These are phyloP conservation scores for Tachyglossus aculeatus DNA, from an alignment of 2,797 vertebrate species.

Conservation along the genomic window DNA sequence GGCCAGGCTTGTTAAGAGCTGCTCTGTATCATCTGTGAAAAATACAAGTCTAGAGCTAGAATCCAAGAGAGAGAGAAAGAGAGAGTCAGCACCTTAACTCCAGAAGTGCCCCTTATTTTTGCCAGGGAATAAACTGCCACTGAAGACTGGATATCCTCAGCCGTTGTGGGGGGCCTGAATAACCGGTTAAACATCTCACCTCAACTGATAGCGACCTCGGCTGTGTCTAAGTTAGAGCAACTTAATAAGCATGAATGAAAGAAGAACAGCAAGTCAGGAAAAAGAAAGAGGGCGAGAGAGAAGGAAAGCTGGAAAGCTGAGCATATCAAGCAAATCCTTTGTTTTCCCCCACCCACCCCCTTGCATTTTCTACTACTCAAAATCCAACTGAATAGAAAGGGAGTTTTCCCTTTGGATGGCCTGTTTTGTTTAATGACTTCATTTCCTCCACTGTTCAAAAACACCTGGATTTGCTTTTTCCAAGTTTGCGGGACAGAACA, in stretches of 20 bases:
- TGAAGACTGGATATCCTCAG: constrained; percentile 33
- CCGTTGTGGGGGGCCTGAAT: constrained; percentile 7
- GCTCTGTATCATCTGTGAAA: constrained; percentile 43
- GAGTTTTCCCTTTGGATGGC: not conserved
- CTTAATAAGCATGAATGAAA: not conserved
- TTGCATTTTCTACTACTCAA: constrained; percentile 37
- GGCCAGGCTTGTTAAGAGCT: constrained; percentile 45
- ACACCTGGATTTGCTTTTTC: constrained; percentile 6
- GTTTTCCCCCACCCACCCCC: not conserved
- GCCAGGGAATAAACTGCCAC: constrained; percentile 6
- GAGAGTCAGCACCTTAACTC: not conserved
- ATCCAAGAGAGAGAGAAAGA: too few species aligned
- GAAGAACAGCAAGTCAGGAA: constrained; percentile 27
- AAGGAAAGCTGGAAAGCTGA: constrained; percentile 17
- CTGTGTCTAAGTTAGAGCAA: not conserved
- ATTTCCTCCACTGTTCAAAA: not conserved
- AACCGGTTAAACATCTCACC: constrained; percentile 11
- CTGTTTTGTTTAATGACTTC: not conserved
- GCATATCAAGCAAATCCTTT: not conserved
- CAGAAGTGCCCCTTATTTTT: constrained; percentile 27
- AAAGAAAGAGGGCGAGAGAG: not conserved
- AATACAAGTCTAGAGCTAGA: too few species aligned
- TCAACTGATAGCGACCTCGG: not conserved
- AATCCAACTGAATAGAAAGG: not conserved
- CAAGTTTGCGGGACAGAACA: constrained; percentile 7